Percentiles rank a stretch among this genome's conserved stretches.
Conservation (phyloP, 1,140 invertebrate genomes). For the Drosophila sp. region DNA sequence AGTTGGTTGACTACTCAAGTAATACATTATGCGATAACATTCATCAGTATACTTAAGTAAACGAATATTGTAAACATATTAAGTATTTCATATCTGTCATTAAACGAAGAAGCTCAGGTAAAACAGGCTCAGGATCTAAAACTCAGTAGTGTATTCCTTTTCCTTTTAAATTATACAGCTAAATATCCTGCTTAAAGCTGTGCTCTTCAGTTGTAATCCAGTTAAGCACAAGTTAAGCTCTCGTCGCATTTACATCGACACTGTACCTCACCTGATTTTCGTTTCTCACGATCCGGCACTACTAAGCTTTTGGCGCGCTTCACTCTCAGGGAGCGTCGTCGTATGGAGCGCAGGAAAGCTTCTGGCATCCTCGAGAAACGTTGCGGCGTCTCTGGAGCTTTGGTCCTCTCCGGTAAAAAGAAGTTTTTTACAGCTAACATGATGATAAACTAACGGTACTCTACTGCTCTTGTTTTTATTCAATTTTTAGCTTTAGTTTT, state of each 20-base stretch:
- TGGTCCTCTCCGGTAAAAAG: conserved; percentile 87
- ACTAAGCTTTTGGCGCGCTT: conserved; percentile 89
- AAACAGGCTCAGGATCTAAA: too few relatives aligned
- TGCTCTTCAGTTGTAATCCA: neutral
- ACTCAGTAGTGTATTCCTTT: too few relatives aligned
- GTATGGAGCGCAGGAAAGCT: conserved; percentile 88
- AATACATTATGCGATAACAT: too few relatives aligned
- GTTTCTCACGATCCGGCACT: conserved; percentile 87
- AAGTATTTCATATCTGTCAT: too few relatives aligned
- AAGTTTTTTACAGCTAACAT: conserved; percentile 89
- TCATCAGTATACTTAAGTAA: too few relatives aligned
- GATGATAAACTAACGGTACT: conserved; percentile 7
- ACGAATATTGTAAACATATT: too few relatives aligned
- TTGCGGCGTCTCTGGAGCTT: conserved; percentile 86
- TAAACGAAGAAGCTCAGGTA: too few relatives aligned
- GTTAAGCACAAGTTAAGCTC: neutral
- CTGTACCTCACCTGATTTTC: conserved; percentile 90
- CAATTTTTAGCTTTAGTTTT: too few relatives aligned
- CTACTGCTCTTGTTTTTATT: conserved; percentile 26
- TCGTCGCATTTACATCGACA: conserved; percentile 75
- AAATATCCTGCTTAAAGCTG: neutral
- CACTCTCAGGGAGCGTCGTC: conserved; percentile 88
- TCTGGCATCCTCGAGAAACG: conserved; percentile 87
- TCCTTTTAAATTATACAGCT: too few relatives aligned
- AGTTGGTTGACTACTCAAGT: too few relatives aligned